Conservation (phyloP, 1,140 invertebrate genomes). For the Neoseiulus cucumeris region DNA sequence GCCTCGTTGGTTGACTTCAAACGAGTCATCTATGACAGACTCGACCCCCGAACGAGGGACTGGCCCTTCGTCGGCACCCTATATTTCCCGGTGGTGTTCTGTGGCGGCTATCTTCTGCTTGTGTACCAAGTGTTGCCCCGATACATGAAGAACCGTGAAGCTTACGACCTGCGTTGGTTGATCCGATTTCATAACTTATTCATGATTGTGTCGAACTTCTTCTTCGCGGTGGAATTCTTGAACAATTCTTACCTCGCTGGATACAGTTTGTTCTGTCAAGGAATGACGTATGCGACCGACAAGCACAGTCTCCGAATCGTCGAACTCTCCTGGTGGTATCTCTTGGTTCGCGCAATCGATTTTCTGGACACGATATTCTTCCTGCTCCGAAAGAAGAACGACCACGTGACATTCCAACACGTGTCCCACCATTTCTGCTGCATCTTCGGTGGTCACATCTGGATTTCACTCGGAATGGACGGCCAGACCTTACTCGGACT, state of each 20-base stretch:
- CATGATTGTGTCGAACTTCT: slow-evolving; percentile 32
- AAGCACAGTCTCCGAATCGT: neutral
- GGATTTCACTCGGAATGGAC: slow-evolving; percentile 31
- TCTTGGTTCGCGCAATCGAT: slow-evolving; percentile 78
- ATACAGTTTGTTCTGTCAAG: slow-evolving; percentile 12
- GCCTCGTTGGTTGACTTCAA: no score
- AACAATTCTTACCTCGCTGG: slow-evolving; percentile 10
- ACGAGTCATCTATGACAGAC: neutral
- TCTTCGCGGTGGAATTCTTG: slow-evolving; percentile 15
- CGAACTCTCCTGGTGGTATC: slow-evolving; percentile 64
- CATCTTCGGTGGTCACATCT: slow-evolving; percentile 21
- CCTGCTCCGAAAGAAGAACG: slow-evolving; percentile 64
- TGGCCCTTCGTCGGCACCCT: neutral
- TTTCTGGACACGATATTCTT: slow-evolving; percentile 83
- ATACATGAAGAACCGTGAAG: slow-evolving; percentile 28
- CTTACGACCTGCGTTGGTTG: slow-evolving; percentile 25
- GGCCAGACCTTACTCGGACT: slow-evolving; percentile 60
- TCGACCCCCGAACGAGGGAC: neutral
- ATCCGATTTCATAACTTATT: slow-evolving; percentile 59
- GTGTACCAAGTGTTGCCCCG: slow-evolving; percentile 28
- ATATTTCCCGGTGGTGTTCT: neutral
- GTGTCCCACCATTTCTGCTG: slow-evolving; percentile 69
- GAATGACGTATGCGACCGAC: neutral
- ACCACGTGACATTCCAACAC: slow-evolving; percentile 68
- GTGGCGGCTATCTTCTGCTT: slow-evolving; percentile 29